Conservation (phyloP, 2,113 vertebrate species). For the Pedetes capensis region DNA sequence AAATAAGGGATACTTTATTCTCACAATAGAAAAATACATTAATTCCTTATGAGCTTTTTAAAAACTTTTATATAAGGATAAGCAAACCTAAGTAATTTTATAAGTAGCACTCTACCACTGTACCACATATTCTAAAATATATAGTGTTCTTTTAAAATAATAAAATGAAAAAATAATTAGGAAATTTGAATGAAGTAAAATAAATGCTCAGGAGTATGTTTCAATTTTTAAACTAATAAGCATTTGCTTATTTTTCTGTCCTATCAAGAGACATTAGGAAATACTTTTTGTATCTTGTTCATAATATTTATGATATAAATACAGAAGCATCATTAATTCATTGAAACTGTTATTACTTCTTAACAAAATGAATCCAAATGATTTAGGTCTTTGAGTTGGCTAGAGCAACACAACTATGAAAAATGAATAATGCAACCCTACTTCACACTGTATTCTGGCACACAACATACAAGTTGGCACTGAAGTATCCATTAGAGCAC, state of each 20-base stretch:
- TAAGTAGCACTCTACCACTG: slow-evolving; percentile 18
- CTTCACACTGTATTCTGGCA: slow-evolving; percentile 45
- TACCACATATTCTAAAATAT: not conserved
- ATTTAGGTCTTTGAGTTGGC: slow-evolving; percentile 22
- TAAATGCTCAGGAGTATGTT: slow-evolving; percentile 5
- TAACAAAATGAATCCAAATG: slow-evolving; percentile 44
- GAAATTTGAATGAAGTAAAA: slow-evolving; percentile 48
- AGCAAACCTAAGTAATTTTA: slow-evolving; percentile 8
- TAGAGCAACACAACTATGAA: not conserved
- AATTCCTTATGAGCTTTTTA: slow-evolving; percentile 26
- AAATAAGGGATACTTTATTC: slow-evolving; percentile 46
- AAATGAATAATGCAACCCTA: not conserved
- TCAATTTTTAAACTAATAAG: slow-evolving; percentile 42
- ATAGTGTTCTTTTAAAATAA: slow-evolving; percentile 23
- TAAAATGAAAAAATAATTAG: slow-evolving; percentile 32
- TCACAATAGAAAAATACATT: slow-evolving; percentile 37
- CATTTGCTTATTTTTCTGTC: not conserved
- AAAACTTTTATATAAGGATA: slow-evolving; percentile 5
- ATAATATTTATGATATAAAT: slow-evolving; percentile 27
- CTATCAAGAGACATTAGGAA: slow-evolving; percentile 28
- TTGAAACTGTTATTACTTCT: slow-evolving; percentile 44
- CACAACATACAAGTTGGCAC: not conserved
- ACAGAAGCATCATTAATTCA: not conserved
- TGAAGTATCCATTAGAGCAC: slow-evolving; percentile 31
- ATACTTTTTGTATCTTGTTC: not conserved